Conservation (phyloP, 2,113 vertebrate species). For the Anas platyrhynchos region DNA sequence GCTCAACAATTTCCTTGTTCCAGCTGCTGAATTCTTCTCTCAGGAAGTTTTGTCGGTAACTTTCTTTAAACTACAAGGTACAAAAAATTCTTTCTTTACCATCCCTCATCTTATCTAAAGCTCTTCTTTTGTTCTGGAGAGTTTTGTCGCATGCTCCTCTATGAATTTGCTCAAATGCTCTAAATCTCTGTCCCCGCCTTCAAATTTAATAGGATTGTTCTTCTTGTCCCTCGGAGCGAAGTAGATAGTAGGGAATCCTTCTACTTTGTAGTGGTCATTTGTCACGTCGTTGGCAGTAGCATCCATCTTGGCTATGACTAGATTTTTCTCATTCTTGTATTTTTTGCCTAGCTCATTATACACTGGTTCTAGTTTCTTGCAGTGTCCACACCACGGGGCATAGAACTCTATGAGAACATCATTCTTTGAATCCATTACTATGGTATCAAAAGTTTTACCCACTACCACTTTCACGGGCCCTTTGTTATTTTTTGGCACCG, state of each 20-base stretch:
- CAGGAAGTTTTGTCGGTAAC: slow-evolving; percentile 19
- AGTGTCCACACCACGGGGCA: slow-evolving; percentile 97
- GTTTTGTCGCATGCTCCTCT: slow-evolving; percentile 87
- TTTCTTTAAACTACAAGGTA: slow-evolving; percentile 13
- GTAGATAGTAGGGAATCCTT: slow-evolving; percentile 97
- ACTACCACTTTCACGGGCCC: slow-evolving; percentile 94
- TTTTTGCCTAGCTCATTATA: slow-evolving; percentile 91
- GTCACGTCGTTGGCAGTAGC: slow-evolving; percentile 90
- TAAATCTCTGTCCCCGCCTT: slow-evolving; percentile 87
- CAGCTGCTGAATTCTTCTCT: slow-evolving; percentile 6
- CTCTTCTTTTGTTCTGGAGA: slow-evolving; percentile 85
- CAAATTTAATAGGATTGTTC: slow-evolving; percentile 89
- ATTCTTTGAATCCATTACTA: slow-evolving; percentile 90
- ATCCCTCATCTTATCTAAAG: slow-evolving; percentile 77
- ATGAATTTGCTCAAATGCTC: slow-evolving; percentile 91
- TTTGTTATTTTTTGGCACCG: slow-evolving; percentile 94
- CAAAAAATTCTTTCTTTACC: neutral
- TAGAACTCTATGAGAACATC: slow-evolving; percentile 97
- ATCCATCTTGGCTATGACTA: slow-evolving; percentile 98
- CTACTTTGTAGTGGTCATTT: slow-evolving; percentile 86
- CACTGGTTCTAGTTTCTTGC: slow-evolving; percentile 92
- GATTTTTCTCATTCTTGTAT: slow-evolving; percentile 88
- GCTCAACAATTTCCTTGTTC: slow-evolving; percentile 6
- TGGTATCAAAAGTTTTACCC: slow-evolving; percentile 92
- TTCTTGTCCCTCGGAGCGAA: slow-evolving; percentile 89